Base-by-base conservation (phyloP, 2,888 invertebrate species). In the Apomyelois bistriatella region DNA sequence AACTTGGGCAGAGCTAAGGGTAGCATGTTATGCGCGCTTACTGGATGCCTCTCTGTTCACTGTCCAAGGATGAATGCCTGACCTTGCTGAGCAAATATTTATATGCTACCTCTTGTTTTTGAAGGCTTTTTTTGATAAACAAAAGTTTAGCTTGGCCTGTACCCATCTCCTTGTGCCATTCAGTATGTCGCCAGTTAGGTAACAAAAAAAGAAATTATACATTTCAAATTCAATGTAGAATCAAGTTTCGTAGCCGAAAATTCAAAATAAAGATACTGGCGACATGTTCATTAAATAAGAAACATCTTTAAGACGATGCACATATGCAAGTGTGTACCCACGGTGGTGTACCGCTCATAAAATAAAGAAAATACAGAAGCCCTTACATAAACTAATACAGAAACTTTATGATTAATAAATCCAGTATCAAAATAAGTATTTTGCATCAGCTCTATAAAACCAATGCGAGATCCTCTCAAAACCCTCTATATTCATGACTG, bases 1-100 rank as follows among this genome's bases (percentile, higher is more conserved):
- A 51, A 35, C 35, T 16, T 9, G 40, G 40, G 9, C 15, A 15
- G 37, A 22, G 42, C 35, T 37, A 13, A 48, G 13, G 43, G 53
- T 50, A 47, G 54, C 53, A 55, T 54, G 54, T 58, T 52, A 53
- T 48, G 53, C 51, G 37, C 22, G 30, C 47, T 52, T 51, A 32
- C 16, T 35, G 41, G 28, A 16, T 41, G 32, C 17, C 35, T 32
- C 38, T 1, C 50, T 30, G 49, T 13, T 32, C 28, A 30, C 30
- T 43, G 7, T 43, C 43, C 30, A 10, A 5, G 12, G 12, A 22
- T n/a, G 30, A 30, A 43, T 22, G 17, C 8, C 43, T 7, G 17
- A 17, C 13, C n/a, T n/a, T n/a, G n/a, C 15, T 35, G 35, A 38
- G 36, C 4, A 36, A 13, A 38, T 38, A 38, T 38, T 38, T 15